These are phyloP conservation scores for Corydoras sp. DNA, from an alignment of 2,113 vertebrate species.

Conservation along the genomic window DNA sequence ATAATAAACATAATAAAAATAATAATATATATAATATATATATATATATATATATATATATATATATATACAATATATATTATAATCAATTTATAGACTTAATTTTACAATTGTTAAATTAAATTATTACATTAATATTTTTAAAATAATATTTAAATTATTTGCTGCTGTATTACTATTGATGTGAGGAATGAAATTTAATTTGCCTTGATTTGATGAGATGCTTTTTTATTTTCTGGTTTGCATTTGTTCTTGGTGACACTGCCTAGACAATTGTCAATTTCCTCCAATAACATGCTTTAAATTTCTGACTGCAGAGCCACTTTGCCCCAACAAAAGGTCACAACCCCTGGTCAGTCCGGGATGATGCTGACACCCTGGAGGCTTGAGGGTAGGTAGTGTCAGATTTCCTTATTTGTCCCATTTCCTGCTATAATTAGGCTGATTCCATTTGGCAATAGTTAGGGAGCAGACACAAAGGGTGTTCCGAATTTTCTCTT, in stretches of 20 bases:
- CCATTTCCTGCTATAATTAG: slow-evolving; percentile 55
- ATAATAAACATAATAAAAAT: no score
- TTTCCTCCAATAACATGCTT: slow-evolving; percentile 64
- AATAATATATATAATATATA: no score
- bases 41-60: no score
- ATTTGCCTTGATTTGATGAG: no score
- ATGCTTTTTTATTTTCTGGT: neutral
- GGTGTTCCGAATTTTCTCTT: slow-evolving; percentile 18
- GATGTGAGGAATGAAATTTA: no score
- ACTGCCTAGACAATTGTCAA: slow-evolving; percentile 41
- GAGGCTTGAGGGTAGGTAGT: slow-evolving; percentile 61
- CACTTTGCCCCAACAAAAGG: slow-evolving; percentile 57
- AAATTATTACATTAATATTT: no score
- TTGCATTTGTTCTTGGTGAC: slow-evolving; percentile 2
- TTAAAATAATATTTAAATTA: no score
- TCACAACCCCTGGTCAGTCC: slow-evolving; percentile 59
- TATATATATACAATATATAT: no score
- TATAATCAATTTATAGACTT: no score
- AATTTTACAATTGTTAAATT: no score
- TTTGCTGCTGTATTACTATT: no score
- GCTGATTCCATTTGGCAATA: slow-evolving; percentile 59
- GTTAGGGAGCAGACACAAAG: slow-evolving; percentile 24
- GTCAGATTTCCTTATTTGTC: slow-evolving; percentile 63
- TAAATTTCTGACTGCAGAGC: slow-evolving; percentile 48
- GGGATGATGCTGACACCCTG: slow-evolving; percentile 65